phyloP scores from a whole-genome alignment of 2,797 vertebrate genomes.

The Stomatorhinus walkeri region DNA sequence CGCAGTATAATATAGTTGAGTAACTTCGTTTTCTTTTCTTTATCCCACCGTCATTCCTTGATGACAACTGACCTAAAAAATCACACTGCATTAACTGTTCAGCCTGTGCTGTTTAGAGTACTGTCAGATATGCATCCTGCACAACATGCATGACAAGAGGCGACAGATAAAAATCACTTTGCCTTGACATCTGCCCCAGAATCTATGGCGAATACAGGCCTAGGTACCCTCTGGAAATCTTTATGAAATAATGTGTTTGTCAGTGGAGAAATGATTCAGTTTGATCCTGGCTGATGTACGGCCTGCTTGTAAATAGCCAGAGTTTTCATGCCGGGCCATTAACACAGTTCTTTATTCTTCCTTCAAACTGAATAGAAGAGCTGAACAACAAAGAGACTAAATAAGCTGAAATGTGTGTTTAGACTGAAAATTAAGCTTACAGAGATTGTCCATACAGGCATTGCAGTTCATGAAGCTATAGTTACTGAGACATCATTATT shows the following conservation, averaged over 20 bases:
- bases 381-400: neutral
- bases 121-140: slow-evolving; percentile 34
- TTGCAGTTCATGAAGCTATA: neutral
- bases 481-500: neutral
- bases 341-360: neutral
- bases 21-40: slow-evolving; percentile 22
- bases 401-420: neutral
- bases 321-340: neutral
- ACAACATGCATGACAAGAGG: slow-evolving; percentile 39
- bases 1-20: slow-evolving; percentile 27
- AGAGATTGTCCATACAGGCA: neutral
- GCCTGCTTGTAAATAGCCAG: neutral
- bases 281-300: neutral
- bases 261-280: neutral
- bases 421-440: neutral
- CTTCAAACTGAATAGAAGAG: neutral
- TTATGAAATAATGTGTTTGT: neutral
- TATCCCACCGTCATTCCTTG: slow-evolving; percentile 43
- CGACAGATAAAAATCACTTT: slow-evolving; percentile 29
- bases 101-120: slow-evolving; percentile 47
- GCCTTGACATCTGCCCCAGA: neutral
- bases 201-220: neutral
- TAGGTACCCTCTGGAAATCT: neutral
- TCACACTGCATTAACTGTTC: slow-evolving; percentile 52
- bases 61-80: slow-evolving; percentile 57